Base-by-base conservation (phyloP, 2,113 vertebrate genomes). In the Chionis minor region DNA sequence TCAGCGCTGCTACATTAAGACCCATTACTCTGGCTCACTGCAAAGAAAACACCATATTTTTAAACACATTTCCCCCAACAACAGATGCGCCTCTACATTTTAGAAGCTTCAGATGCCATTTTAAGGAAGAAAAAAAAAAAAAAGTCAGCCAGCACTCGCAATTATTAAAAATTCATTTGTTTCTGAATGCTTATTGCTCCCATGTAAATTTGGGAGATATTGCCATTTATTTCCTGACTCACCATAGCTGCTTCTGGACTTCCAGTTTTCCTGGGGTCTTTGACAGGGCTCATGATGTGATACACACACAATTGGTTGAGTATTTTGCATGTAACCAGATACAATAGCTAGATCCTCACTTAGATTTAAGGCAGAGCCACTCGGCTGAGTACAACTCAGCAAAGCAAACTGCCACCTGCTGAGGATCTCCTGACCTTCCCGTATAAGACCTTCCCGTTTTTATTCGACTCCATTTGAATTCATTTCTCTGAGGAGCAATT, bases 31-130 rank as follows among this genome's bases (percentile, higher is more conserved):
- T 56, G 77, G 47, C 52, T n/a, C 80, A 33, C 3, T 81, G 72
- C 33, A 88, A 93, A 96, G 79, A 94, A 81, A 90, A 72, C 70
- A 95, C 45, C 30, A 19, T 84, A 78, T 80, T 92, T 95, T 20
- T 55, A 77, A 88, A 71, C 44, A 71, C 3, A 0, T 92, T 92
- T 78, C 1, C 42, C 24, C 47, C 44, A 18, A 42, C 35, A 90
- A 28, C 69, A 96, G 56, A 89, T 81, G 61, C 19, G 12, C 78
- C 33, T 83, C 55, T 59, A 63, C 33, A 54, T 74, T 88, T 88
- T 51, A 70, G 62, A 87, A 77, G n/a, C 74, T 86, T 70, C 71
- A 77, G 27, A 78, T 70, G n/a, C 27, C 44, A 62, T 77, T 88
- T 94, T 92, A 38, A 38, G 38, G 62, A 61, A 73, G 38, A 5